Base-by-base conservation (phyloP, 2,888 invertebrate species). In the Blastobasis lacticolella region DNA sequence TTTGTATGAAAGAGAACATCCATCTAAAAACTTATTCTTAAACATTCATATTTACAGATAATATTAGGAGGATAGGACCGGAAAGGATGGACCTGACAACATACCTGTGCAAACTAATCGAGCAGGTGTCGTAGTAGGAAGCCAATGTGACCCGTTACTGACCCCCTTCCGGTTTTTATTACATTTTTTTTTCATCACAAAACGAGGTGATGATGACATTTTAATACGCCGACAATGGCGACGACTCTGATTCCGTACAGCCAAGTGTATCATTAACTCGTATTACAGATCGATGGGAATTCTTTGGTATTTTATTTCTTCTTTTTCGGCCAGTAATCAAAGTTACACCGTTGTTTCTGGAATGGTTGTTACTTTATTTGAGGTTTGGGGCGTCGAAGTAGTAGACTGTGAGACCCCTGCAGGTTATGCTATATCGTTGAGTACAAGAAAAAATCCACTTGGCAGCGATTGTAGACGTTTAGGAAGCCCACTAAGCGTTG, bases 131-230 rank as follows among this genome's bases (percentile, higher is more conserved):
- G 63, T 50, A 50, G 37, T 45, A 62, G 64, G 63, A 67, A 64
- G 63, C 59, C 41, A 51, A 50, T 49, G 54, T 61, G 65, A 65
- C 65, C 69, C 68, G 67, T 66, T 66, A 67, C 58, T 57, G 63
- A 63, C 66, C 65, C 59, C 57, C 50, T 65, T 69, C 67, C 69
- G 66, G 58, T 49, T 45, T 38, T 45, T 50, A 42, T 46, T 9
- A 37, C 40, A 47, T 66, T 66, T 62, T 59, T 23, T 23, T 23
- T 23, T 23, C 66, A 62, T 23, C 63, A 57, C 49, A 51, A 51
- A 63, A 63, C 60, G 55, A 68, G 62, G 61, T 59, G 62, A 57
- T 71, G 71, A 71, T 72, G 69, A 46, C 56, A 62, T 71, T 71
- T 66, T 71, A 69, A 70, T 67, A 60, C 48, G 47, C 46, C 57